Evolutionary conservation across 2,797 vertebrate species (phyloP), one percentile per base, ranked within the genome.

Genomic region (Trematomus bernacchii): DNA sequence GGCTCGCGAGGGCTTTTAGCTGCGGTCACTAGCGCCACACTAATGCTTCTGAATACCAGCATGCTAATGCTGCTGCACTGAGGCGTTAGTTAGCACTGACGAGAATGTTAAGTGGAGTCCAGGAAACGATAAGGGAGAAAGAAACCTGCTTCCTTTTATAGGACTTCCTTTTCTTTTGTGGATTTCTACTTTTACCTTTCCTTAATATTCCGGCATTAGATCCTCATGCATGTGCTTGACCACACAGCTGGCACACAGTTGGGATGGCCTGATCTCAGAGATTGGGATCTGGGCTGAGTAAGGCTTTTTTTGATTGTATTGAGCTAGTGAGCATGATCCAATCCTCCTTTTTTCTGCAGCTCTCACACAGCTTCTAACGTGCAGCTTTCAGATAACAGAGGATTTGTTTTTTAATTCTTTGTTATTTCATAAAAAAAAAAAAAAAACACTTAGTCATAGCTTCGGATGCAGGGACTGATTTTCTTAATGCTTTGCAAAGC

Each of bases 1-100:
- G 61, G 78, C 9, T 19, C 13, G 7, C 50, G 0, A 33, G 69
- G 78, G 54, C 21, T 82, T 64, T 21, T 91, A 21, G 52, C 62
- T 11, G 63, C 77, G 19, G 11, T 88, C 18, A 68, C 44, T 9
- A 71, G 80, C 16, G 59, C 61, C 10, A 7, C 57, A 3, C 10
- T 91, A 79, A 76, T 84, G 54, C 71, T 87, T 18, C 48, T 87
- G 19, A 73, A 79, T 47, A 83, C 71, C 74, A 84, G 80, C 61
- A 40, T 82, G 48, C 62, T 80, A 33, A 75, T 50, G 13, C 21
- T 81, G 37, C 73, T 86, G 50, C 64, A 71, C 47, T 87, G 55
- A 91, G 37, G 66, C 44, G 43, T 46, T 52, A 1, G 42, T 23
- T 48, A 48, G 33, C 27, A 19, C 2, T 21, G 42, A 72, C 1